Evolutionary conservation across 2,888 invertebrate species (phyloP), one percentile per base, ranked within the genome.

Genomic region (Stegophylla sp.): DNA sequence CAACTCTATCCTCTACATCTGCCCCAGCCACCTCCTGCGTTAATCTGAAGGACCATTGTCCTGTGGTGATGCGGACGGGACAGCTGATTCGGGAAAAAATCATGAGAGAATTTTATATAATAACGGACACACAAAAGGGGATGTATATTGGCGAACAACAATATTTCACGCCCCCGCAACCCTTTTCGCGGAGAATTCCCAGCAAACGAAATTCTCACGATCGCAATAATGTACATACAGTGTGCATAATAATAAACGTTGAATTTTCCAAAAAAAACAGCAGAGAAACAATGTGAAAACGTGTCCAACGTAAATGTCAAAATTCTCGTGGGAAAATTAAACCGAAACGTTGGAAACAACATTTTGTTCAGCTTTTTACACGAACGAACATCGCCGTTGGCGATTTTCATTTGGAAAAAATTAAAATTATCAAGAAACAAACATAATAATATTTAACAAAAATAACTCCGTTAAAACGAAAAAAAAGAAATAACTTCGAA

Each of bases 11-110:
- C 45, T 51, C 64, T 61, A 43, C 17, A 20, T 20, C 34, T 20
- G 34, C 75, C 63, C 48, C 75, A 64, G 75, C 63, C 75, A 59
- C 20, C 63, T 64, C 51, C 23, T 12, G 75, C 20, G 51, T 64
- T 75, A 64, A 75, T 75, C 75, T 48, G 13, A 75, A 75, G 63
- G 20, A 41, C 71, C 71, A 75, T 75, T 75, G 75, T 75, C 75
- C 75, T 48, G 20, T 23, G 28, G 43, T 48, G 20, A 17, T n/a
- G 43, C 15, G 59, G 26, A n/a, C 20, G 26, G 28, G 20, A 17
- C 67, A 53, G 66, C 43, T 76, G 77, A 59, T 77, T 56, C 45
- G 28, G n/a, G n/a, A 41, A 69, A 67, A 74, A 56, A 77, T 26
- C 56, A 59, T 45, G 67, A 41, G 66, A 59, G 69, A 45, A 69